Conservation (phyloP, 2,113 vertebrate species). For the Erinaceus europaeus region DNA sequence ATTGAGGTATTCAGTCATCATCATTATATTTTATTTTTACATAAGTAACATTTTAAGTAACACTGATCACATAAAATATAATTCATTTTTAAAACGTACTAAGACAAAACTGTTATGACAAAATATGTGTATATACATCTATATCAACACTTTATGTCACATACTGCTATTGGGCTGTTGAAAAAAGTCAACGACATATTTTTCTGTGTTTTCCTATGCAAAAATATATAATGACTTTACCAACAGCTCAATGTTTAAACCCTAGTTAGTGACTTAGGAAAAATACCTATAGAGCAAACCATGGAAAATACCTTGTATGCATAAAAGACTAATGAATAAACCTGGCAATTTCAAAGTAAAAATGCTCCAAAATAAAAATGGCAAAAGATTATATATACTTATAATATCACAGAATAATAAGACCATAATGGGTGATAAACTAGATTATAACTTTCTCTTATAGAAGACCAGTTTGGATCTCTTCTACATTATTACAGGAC, state of each 20-base stretch:
- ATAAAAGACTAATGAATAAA: slow-evolving; percentile 20
- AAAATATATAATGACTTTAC: no score
- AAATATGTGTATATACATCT: neutral
- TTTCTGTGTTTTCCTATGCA: no score
- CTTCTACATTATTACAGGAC: slow-evolving; percentile 1
- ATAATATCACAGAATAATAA: slow-evolving; percentile 18
- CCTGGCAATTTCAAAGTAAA: slow-evolving; percentile 11
- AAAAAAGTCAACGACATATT: no score
- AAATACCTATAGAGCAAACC: slow-evolving; percentile 10
- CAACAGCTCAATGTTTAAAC: no score
- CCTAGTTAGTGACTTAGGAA: neutral
- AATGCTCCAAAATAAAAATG: slow-evolving; percentile 24
- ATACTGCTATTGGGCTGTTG: no score
- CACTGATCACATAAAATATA: slow-evolving; percentile 33
- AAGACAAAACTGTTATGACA: slow-evolving; percentile 35
- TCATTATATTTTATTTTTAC: neutral
- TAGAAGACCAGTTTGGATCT: neutral
- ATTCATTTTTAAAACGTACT: slow-evolving; percentile 20
- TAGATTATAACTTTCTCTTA: neutral
- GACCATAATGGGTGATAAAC: neutral
- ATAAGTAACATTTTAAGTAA: slow-evolving; percentile 28
- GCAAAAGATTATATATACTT: neutral
- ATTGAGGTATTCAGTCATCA: neutral
- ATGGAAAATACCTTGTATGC: neutral
- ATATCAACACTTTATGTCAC: neutral